These are phyloP conservation scores for Artemia franciscana DNA, from an alignment of 1,140 invertebrate genomes.

Conservation along the genomic window DNA sequence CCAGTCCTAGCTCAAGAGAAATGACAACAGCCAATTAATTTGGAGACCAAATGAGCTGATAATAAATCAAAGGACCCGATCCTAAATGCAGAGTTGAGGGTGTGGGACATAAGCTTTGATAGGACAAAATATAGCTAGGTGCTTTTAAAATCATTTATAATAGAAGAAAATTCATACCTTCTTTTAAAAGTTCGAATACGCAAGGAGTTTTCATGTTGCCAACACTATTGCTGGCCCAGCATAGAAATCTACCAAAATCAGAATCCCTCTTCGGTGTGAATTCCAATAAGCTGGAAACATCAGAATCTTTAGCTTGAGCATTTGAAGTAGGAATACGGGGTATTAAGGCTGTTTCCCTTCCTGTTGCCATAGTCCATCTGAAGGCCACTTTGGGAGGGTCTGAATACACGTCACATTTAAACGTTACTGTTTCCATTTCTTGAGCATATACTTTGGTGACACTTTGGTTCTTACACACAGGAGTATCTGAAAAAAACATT, in stretches of 20 bases:
- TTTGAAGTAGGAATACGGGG: conserved; percentile 6
- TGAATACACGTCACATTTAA: conserved; percentile 10
- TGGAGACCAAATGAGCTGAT: too few relatives aligned
- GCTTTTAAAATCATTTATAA: too few relatives aligned
- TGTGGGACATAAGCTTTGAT: too few relatives aligned
- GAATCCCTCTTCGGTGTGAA: conserved; percentile 33
- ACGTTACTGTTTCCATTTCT: not conserved
- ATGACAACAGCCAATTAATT: too few relatives aligned
- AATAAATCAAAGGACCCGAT: too few relatives aligned
- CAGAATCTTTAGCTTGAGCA: conserved; percentile 13
- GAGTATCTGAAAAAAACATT: not conserved
- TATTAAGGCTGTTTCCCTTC: conserved; percentile 6
- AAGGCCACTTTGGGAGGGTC: conserved; percentile 13
- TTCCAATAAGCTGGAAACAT: conserved; percentile 38
- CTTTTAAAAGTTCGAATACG: conserved; percentile 42
- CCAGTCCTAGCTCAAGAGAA: too few relatives aligned
- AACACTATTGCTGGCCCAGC: conserved; percentile 60
- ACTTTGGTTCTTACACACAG: not conserved
- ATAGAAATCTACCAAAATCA: conserved; percentile 55
- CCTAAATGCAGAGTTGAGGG: too few relatives aligned
- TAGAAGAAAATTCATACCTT: conserved; percentile 4
- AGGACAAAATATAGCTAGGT: too few relatives aligned
- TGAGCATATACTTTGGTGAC: not conserved
- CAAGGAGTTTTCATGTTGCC: conserved; percentile 55
- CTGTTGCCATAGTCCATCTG: conserved; percentile 12